Evolutionary conservation across 1,140 invertebrate genomes (phyloP), one percentile per base, ranked within the genome.

Genomic region (Magallana ariakensis): DNA sequence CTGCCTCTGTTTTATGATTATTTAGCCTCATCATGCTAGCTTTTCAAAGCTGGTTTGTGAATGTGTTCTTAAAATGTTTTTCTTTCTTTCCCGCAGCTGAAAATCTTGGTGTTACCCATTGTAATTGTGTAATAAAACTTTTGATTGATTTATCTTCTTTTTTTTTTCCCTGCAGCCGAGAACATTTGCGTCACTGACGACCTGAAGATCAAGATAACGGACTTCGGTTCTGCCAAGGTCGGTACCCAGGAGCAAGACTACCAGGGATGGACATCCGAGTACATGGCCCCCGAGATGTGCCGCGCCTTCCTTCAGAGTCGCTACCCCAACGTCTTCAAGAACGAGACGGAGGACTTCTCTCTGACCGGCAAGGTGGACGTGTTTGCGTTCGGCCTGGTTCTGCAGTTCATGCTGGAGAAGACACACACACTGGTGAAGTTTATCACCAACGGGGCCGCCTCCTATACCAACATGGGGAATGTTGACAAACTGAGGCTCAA

Each of bases 151-250:
- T 46, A 46, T 46, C 33, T 46, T 46, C 5, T 4, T 46, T 46
- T 46, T 46, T 4, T 46, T 46, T 46, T 46, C 5, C 33, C 33
- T 46, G 33, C 33, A 90, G 90, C 90, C 55, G 88, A 90, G 46
- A 90, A 90, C 58, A 80, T 89, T 0, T 90, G 90, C 56, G 60
- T 90, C 16, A 13, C 22, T 1, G 53, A 58, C 9, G 58, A 57
- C 4, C 62, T 22, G 13, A 13, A 62, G 46, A 33, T 90, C 26
- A 88, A 87, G 33, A 19, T 90, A 33, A 87, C 85, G 11, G 90
- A 90, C 62, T 90, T 90, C 85, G 90, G 90, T 8, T 89, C 90
- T 3, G 66, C 84, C 13, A 88, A 83, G 62, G 84, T 84, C 0
- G 66, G 87, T 10, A 60, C 75, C 15, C 83, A 89, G 11, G 26